Conservation (phyloP, 1,140 invertebrate species). For the Triops cancriformis region DNA sequence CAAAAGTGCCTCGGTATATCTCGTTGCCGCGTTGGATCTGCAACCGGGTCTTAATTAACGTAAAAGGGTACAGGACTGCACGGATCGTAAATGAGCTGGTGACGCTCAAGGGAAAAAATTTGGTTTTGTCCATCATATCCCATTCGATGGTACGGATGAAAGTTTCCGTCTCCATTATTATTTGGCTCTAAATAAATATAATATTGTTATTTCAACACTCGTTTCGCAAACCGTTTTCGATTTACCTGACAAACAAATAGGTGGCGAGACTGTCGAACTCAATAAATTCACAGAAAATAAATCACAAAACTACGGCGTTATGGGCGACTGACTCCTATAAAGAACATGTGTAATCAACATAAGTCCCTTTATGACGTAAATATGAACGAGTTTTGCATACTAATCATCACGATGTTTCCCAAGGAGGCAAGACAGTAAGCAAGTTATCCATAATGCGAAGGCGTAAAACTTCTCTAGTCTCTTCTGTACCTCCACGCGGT, state of each 20-base stretch:
- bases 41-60: slow-evolving; percentile 91
- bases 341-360: neutral
- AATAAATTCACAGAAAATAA: neutral
- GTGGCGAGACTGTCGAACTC: neutral
- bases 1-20: slow-evolving; percentile 67
- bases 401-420: slow-evolving; percentile 4
- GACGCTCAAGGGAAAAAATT: slow-evolving; percentile 89
- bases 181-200: neutral
- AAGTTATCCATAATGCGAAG: neutral
- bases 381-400: neutral
- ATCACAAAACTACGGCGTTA: neutral
- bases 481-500: no score
- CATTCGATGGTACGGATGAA: slow-evolving; percentile 85
- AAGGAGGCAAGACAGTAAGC: neutral
- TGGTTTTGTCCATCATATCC: slow-evolving; percentile 94
- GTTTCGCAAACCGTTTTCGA: neutral
- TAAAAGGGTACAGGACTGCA: slow-evolving; percentile 86
- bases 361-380: neutral
- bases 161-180: slow-evolving; percentile 20
- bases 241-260: neutral
- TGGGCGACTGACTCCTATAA: neutral
- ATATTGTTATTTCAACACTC: neutral
- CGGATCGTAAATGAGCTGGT: slow-evolving; percentile 75
- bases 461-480: no score
- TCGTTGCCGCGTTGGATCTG: slow-evolving; percentile 78